Base-by-base conservation (phyloP, 2,888 invertebrate species). In the Pyrrhia umbra region DNA sequence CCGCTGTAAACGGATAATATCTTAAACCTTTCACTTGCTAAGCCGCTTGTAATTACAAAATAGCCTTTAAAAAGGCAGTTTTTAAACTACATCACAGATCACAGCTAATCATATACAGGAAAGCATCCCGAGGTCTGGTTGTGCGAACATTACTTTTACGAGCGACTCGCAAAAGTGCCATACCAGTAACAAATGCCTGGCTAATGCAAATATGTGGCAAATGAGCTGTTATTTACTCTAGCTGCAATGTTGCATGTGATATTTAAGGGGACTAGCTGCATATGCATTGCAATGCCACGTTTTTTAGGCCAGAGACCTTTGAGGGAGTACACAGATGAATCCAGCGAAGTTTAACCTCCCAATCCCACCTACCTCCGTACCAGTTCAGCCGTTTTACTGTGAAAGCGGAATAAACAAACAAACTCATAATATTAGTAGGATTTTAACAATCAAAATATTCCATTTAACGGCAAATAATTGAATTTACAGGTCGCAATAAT, bases 101-200 rank as follows among this genome's bases (percentile, higher is more conserved):
- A 54, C 16, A 10, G 34, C 40, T 68, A 74, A 71, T 71, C 63
- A 75, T 63, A 58, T 37, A 63, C 64, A 64, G 75, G 75, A 72
- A 75, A 51, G 21, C 46, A 54, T 58, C 13, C 45, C 50, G 8
- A 50, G 52, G 58, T 18, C 63, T 46, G 37, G 50, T 63, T 42
- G 30, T 47, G 49, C 49, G 9, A 6, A 47, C 27, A 43, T 59
- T 54, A 54, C 20, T 70, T 74, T 75, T 70, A 73, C 46, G 76
- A 65, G 1, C 65, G 20, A 34, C 25, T 47, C 46, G n/a, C 13
- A 6, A 27, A 58, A 56, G 72, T 75, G 75, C 59, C 70, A 52
- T 69, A 70, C 76, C 37, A 43, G 40, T 59, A 34, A 63, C 58
- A 20, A 27, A 62, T 75, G 63, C 15, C 54, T 68, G 46, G 43